Evolutionary conservation across 2,888 invertebrate species (phyloP).

Genomic region (Hirtodrosophila histrioides): DNA sequence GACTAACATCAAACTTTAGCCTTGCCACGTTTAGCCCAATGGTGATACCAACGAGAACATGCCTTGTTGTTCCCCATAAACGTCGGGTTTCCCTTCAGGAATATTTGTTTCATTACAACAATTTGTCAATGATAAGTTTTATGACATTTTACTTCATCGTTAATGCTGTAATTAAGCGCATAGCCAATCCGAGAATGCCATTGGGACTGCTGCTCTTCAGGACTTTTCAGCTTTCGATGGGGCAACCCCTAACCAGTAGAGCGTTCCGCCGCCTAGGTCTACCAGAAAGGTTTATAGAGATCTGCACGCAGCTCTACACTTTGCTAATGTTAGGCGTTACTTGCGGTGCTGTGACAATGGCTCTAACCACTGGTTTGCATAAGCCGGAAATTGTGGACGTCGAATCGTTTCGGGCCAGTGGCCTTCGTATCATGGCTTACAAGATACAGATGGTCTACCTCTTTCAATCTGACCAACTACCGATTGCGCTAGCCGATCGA

Average conservation of each 20-base stretch:
- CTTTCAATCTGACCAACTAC: neutral
- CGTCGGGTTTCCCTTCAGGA: neutral
- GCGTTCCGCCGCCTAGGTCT: neutral
- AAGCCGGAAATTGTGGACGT: constrained; percentile 8
- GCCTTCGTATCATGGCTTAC: constrained; percentile 7
- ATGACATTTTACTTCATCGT: neutral
- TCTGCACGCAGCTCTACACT: neutral
- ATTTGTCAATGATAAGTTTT: neutral
- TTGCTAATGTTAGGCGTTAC: neutral
- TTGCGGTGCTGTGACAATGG: neutral
- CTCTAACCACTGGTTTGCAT: neutral
- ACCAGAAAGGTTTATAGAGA: constrained; percentile 13
- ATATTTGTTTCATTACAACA: neutral
- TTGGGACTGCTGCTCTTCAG: neutral
- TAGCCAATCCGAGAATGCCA: neutral
- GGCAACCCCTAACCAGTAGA: neutral
- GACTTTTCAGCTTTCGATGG: neutral
- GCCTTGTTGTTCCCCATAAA: constrained; percentile 17
- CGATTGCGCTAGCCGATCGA: neutral
- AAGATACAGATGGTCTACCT: neutral
- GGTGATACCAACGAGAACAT: neutral
- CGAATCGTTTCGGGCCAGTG: constrained; percentile 1
- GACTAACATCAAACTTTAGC: neutral
- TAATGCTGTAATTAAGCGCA: constrained; percentile 1
- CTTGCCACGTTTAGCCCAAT: neutral